These are phyloP conservation scores for Terebella lapidaria DNA, from an alignment of 2,888 invertebrate genomes.

Conservation along the genomic window DNA sequence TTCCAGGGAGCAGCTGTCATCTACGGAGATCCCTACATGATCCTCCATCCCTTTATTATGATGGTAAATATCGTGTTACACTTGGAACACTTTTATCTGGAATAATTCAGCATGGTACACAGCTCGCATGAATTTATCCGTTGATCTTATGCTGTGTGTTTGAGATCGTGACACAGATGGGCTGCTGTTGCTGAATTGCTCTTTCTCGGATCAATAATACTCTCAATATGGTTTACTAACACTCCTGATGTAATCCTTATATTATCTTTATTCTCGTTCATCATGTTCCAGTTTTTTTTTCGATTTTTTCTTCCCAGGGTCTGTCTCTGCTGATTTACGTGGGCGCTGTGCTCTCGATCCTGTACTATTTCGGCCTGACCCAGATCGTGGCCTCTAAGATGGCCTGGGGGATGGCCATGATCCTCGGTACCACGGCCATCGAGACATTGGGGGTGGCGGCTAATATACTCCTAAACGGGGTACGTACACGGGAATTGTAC, in stretches of 20 bases:
- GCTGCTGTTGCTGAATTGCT: too few relatives aligned
- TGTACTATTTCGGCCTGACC: constrained; percentile 84
- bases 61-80: constrained; percentile 51
- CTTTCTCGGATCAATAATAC: too few relatives aligned
- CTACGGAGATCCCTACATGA: constrained; percentile 61
- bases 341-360: constrained; percentile 80
- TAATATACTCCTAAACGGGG: constrained; percentile 93
- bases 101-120: too few relatives aligned
- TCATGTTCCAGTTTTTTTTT: too few relatives aligned
- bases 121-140: too few relatives aligned
- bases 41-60: constrained; percentile 72
- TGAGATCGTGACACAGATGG: too few relatives aligned
- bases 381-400: constrained; percentile 77
- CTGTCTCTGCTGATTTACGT: constrained; percentile 91
- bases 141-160: too few relatives aligned
- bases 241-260: too few relatives aligned
- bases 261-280: too few relatives aligned
- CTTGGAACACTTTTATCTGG: too few relatives aligned
- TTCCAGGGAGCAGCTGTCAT: constrained; percentile 78
- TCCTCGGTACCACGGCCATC: constrained; percentile 83
- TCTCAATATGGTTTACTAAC: too few relatives aligned
- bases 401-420: constrained; percentile 67
- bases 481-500: constrained; percentile 53
- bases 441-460: constrained; percentile 90
- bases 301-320: constrained; percentile 47